Evolutionary conservation across 2,113 vertebrate species (phyloP), one percentile per base, ranked within the genome.

Genomic region (Callospermophilus lateralis): DNA sequence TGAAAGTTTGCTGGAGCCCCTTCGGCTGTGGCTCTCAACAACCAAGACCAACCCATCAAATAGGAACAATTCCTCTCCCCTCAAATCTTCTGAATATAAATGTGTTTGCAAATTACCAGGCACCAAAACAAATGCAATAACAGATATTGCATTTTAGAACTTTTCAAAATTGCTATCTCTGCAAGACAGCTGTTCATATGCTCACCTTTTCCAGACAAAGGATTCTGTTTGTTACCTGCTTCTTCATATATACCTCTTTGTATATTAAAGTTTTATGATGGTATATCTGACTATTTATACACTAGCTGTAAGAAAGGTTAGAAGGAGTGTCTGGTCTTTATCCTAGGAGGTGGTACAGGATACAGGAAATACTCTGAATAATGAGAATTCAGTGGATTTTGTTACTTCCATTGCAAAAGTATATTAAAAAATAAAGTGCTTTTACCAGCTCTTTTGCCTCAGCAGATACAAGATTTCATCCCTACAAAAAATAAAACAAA

Each of bases 281-380:
- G 24, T n/a, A 42, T 73, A 58, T 61, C 22, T 81, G 84, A 70
- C 39, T 93, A 24, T 42, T 89, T 78, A 79, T 39, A 86, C 7
- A 73, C 61, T 34, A 88, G 32, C 42, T 95, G 37, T 48, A 96
- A 77, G 55, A 90, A 90, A 83, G 37, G 0, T 61, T 89, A 17
- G 58, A 95, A 80, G 76, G 48, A 48, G 48, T 73, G 61, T 90
- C 53, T 97, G 37, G 65, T 15, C 83, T 93, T 22, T 70, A 78
- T 3, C 16, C 2, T 24, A 93, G 17, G 11, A 93, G 26, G 22
- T 61, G 83, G 53, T 3, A 77, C 7, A 7, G 2, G 13, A 58
- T 55, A 81, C 30, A 30, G 26, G 37, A 89, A 80, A 90, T 39
- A 90, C 4, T 83, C 19, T 45, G 68, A 74, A 63, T 30, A 84